Base-by-base conservation (phyloP, 1,140 invertebrate species). In the Calliphora vicina region DNA sequence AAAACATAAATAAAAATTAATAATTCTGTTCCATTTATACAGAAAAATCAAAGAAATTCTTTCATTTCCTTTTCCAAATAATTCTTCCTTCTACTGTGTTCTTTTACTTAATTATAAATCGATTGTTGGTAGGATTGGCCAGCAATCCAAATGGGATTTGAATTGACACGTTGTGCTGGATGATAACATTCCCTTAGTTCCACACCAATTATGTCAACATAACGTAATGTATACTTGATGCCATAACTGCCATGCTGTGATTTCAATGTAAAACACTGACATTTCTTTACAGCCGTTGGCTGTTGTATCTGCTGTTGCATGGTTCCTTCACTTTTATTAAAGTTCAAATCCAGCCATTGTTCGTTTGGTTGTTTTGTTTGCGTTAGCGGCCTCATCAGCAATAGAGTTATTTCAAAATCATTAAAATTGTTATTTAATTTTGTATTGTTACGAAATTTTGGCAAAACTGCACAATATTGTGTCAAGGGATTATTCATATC, bases 391-490 rank as follows among this genome's bases (percentile, higher is more conserved):
- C 9, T 17, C 20, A 23, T 67, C 27, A 3, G 35, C 35, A 81
- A 73, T 9, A 84, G 50, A 35, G 25, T 82, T 26, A 84, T 82
- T 82, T 84, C 83, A 12, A 67, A 76, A 20, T 84, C 81, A 67
- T 84, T 84, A 10, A 84, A 82, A 61, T 74, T 74, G 29, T 67
- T 17, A 42, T 82, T 82, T 43, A 84, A 81, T 78, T 81, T 81
- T 43, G 12, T 50, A 71, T 84, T 84, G 27, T 84, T 82, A 29
- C 83, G 83, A 80, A 78, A 84, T 67, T 82, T 84, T 71, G 83
- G 83, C 35, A 71, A 57, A 67, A 84, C 81, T 13, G 72, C 25
- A 73, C 81, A 80, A 27, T 82, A 82, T 15, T 82, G 67, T 5
- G 73, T 13, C 27, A 12, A 43, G n/a, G 15, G 23, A 8, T n/a